A percentile compares a stretch with the other conserved stretches of the same genome.
Conservation (phyloP, 1,140 invertebrate species). For the Cherax destructor region DNA sequence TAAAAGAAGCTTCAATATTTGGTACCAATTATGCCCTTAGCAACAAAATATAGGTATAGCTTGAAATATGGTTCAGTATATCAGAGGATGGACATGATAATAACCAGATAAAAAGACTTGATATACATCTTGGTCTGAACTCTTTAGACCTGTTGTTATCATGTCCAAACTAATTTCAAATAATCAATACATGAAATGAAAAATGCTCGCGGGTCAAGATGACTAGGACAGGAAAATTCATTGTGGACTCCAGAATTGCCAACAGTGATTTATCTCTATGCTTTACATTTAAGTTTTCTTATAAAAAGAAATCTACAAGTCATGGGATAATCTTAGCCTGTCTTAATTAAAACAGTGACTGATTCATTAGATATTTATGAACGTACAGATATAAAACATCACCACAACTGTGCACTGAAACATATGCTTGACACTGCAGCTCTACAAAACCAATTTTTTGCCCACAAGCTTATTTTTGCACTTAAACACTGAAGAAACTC, state of each 20-base stretch:
- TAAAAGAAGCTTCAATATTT: conserved; percentile 29
- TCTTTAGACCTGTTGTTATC: neutral
- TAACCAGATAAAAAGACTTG: neutral
- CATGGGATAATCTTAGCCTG: neutral
- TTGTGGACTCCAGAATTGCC: conserved; percentile 21
- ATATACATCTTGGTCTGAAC: neutral
- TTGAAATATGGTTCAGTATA: conserved; percentile 9
- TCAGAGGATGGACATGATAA: neutral
- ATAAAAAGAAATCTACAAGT: neutral
- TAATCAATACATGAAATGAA: neutral
- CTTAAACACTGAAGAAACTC: neutral
- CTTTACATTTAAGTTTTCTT: neutral
- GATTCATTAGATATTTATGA: no score
- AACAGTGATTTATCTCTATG: neutral
- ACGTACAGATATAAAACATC: no score
- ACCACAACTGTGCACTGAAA: no score
- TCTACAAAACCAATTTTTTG: no score
- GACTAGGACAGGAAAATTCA: conserved; percentile 35
- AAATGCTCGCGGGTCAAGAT: conserved; percentile 25
- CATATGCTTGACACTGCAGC: no score
- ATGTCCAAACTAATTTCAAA: neutral
- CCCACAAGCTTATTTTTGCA: no score
- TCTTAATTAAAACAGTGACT: no score
- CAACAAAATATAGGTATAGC: conserved; percentile 10
- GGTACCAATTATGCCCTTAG: conserved; percentile 31